Evolutionary conservation across 1,140 invertebrate species (phyloP).

Genomic region (Rhyacophila brunnea): DNA sequence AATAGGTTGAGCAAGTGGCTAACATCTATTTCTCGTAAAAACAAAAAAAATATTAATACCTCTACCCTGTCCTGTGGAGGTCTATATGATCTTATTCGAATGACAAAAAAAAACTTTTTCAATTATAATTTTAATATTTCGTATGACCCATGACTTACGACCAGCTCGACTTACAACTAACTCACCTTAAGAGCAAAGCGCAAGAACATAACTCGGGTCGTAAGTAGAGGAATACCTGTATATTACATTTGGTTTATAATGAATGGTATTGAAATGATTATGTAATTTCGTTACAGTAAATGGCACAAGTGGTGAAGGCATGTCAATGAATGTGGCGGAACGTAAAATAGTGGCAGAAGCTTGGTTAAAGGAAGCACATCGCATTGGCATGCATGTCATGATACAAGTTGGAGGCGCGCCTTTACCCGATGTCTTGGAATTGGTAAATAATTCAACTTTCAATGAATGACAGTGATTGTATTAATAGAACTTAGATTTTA

Average conservation of each 20-base stretch:
- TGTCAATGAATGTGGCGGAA: constrained; percentile 66
- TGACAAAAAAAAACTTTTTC: background rate
- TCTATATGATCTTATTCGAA: no score
- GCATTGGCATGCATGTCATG: constrained; percentile 65
- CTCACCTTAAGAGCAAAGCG: background rate
- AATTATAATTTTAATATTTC: background rate
- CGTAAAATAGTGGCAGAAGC: constrained; percentile 67
- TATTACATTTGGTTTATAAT: background rate
- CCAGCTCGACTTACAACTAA: background rate
- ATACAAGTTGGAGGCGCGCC: constrained; percentile 75
- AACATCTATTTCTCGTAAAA: no score
- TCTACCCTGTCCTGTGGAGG: no score
- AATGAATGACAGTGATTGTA: background rate
- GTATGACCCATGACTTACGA: background rate
- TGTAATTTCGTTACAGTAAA: constrained; percentile 59
- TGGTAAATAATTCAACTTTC: constrained; percentile 55
- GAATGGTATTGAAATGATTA: background rate
- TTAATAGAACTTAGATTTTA: background rate
- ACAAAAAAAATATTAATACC: no score
- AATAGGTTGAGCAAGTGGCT: no score
- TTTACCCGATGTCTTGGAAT: constrained; percentile 67
- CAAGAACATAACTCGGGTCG: background rate
- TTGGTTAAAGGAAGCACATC: constrained; percentile 62
- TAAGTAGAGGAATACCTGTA: background rate
- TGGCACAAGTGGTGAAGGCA: constrained; percentile 77